Evolutionary conservation across 1,140 invertebrate genomes (phyloP), one percentile per base, ranked within the genome.

Genomic region (Oryzaephilus surinamensis): DNA sequence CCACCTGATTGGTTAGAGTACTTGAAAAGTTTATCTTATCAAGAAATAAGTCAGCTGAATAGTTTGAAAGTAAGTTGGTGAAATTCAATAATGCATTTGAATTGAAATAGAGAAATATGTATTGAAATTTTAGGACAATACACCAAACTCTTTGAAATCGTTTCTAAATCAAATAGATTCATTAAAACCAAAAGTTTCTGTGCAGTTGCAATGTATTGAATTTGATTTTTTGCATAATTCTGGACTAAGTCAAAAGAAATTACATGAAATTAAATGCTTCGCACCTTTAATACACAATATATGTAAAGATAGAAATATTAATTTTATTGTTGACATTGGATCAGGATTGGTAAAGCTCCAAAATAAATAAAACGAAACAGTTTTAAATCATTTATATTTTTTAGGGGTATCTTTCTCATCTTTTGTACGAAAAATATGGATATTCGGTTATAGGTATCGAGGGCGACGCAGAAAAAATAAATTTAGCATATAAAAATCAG

Each of bases 241-340:
- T 20, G 36, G 52, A 14, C 29, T 54, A 31, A 51, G 64, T 38
- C 11, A 34, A 1, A 85, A 85, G 47, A 85, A 85, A 50, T 65
- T 70, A 45, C 76, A 83, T 34, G 81, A 85, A 67, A 78, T 84
- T 38, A 37, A 69, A 7, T 56, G 69, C 43, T 60, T 84, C 13
- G 68, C 76, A 4, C 53, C 70, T 18, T 60, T 77, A 39, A 69
- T 84, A 19, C 54, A 71, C 34, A 37, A 60, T 8, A 52, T 76
- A 23, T 81, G 77, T 46, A 37, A 57, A 27, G 43, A 65, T 29
- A 32, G 58, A 13, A 55, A 63, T 6, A 67, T 75, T 47, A 50
- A 66, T 40, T 63, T 72, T n/a, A 66, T 88, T 27, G 63, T 90
- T 4, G 87, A 90, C 65, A 69, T 89, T 49, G 87, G 86, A n/a